Conservation (phyloP, 2,888 invertebrate species). For the Quadroppia sp. region DNA sequence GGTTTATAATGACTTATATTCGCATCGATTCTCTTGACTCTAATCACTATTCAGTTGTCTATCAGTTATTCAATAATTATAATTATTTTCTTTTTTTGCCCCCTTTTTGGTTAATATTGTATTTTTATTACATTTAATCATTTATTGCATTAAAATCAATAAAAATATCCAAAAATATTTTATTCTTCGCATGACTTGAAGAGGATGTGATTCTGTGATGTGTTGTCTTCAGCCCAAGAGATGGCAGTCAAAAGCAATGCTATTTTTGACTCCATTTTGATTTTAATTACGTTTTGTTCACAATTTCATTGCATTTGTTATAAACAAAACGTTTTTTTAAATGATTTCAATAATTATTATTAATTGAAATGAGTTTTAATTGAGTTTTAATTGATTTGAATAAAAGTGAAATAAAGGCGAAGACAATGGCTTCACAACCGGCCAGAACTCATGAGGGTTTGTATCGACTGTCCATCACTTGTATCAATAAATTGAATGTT, state of each 20-base stretch:
- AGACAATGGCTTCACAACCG: constrained; percentile 35
- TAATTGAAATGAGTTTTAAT: not conserved
- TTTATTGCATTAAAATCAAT: no score
- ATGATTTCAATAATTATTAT: not conserved
- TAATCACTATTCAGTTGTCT: no score
- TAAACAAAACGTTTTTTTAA: not conserved
- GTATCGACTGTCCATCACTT: not conserved
- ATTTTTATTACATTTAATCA: no score
- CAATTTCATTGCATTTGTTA: no score
- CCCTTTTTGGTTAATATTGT: no score
- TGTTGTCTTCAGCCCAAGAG: not conserved
- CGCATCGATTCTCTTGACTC: no score
- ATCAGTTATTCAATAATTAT: no score
- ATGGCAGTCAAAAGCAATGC: not conserved
- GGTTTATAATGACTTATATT: no score
- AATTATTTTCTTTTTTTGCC: no score
- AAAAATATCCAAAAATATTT: no score
- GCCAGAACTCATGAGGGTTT: constrained; percentile 42
- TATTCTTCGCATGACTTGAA: no score
- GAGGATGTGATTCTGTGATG: no score
- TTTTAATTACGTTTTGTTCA: not conserved
- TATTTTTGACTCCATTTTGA: constrained; percentile 11
- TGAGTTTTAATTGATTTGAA: not conserved
- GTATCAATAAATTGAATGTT: constrained; percentile 45
- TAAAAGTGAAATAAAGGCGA: not conserved